Evolutionary conservation across 2,888 invertebrate species (phyloP).

Genomic region (Ochropacha duplaris): DNA sequence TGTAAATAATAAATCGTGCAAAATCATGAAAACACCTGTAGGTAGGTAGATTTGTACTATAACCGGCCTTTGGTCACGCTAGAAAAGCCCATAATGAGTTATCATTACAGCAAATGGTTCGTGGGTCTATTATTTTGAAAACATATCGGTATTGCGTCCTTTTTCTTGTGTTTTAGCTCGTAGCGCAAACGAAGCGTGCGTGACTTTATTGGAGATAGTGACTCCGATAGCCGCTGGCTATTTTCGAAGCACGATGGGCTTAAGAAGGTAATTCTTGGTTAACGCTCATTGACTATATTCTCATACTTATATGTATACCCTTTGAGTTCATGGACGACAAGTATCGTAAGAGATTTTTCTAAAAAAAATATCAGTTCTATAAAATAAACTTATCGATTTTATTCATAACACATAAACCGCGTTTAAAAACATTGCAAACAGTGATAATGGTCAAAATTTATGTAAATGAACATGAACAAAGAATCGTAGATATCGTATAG

Average conservation of each 20-base stretch:
- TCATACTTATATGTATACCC: slow-evolving; percentile 13
- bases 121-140: slow-evolving; percentile 6
- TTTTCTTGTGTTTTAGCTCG: slow-evolving; percentile 25
- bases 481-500: neutral
- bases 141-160: slow-evolving; percentile 15
- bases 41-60: neutral
- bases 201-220: slow-evolving; percentile 52
- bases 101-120: slow-evolving; percentile 4
- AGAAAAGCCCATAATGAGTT: slow-evolving; percentile 1
- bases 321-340: neutral
- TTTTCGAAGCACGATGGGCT: slow-evolving; percentile 45
- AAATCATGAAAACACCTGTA: too few species aligned
- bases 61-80: neutral
- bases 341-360: neutral
- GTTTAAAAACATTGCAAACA: slow-evolving; percentile 12
- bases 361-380: too few species aligned
- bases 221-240: slow-evolving; percentile 47
- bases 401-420: neutral
- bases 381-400: neutral
- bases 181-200: slow-evolving; percentile 46
- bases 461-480: slow-evolving; percentile 32
- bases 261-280: slow-evolving; percentile 28
- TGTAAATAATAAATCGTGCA: too few species aligned
- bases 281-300: slow-evolving; percentile 19
- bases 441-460: slow-evolving; percentile 37